Percentiles rank a stretch among this genome's conserved stretches.
phyloP scores from a whole-genome alignment of 37 sponge, comb jelly and placozoan genomes.

The Aphrocallistes beatrix region DNA sequence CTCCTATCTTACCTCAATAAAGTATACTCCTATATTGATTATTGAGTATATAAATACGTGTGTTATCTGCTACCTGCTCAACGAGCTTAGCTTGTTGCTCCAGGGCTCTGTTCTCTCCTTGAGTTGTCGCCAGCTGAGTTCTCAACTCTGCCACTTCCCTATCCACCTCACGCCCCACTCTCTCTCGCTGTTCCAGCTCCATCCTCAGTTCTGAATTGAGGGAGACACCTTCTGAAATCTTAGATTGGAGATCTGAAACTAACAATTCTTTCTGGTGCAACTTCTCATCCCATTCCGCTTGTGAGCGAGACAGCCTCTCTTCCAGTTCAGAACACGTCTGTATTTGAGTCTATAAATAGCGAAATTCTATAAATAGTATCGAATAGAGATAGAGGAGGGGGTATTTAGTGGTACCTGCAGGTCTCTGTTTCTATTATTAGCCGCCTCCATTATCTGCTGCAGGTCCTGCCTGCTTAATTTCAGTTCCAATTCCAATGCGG shows the following conservation, averaged over 20 bases:
- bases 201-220: background rate
- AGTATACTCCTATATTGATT: too few species aligned
- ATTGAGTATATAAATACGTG: background rate
- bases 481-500: background rate
- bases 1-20: too few species aligned
- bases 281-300: background rate
- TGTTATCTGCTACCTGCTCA: background rate
- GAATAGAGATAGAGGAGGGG: background rate
- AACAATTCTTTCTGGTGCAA: background rate
- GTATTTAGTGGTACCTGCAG: background rate
- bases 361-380: background rate
- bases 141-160: conserved; percentile 8
- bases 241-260: background rate
- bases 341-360: background rate
- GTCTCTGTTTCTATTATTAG: background rate
- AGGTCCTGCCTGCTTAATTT: conserved; percentile 14
- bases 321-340: background rate
- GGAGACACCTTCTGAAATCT: background rate
- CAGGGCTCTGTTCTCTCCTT: background rate
- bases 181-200: background rate
- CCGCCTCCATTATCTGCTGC: conserved; percentile 2
- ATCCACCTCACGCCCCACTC: background rate
- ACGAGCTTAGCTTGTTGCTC: conserved; percentile 13
- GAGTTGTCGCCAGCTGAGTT: background rate
- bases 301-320: background rate